These are phyloP conservation scores for Pantherophis alleghaniensis DNA, from an alignment of 2,797 vertebrate genomes.

Conservation along the genomic window DNA sequence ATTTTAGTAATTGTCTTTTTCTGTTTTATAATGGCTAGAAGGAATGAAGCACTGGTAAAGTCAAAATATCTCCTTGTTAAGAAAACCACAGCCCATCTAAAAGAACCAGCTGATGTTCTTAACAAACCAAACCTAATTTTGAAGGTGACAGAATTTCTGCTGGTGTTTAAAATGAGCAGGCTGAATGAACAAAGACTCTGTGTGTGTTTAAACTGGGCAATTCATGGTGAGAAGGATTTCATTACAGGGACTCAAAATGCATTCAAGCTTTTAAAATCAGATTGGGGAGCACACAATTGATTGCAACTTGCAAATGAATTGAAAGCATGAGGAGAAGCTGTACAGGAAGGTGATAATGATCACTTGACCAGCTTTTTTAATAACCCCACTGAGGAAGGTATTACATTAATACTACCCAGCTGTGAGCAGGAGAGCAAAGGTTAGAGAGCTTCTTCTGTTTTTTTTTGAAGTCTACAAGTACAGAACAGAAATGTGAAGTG, in stretches of 20 bases:
- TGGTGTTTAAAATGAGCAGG: constrained; percentile 10
- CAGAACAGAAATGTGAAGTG: neutral
- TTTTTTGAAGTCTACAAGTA: neutral
- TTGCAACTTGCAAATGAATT: constrained; percentile 35
- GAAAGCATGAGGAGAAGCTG: constrained; percentile 18
- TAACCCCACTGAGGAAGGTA: constrained; percentile 32
- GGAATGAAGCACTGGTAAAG: neutral
- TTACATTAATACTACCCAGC: constrained; percentile 25
- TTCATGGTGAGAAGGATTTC: constrained; percentile 18
- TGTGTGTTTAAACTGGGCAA: neutral
- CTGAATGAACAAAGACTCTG: constrained; percentile 3
- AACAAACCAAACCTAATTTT: constrained; percentile 28
- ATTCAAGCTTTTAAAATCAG: constrained; percentile 31
- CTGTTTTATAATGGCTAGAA: neutral
- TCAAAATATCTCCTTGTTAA: constrained; percentile 9
- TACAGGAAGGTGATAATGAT: constrained; percentile 33
- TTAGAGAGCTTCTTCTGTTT: neutral
- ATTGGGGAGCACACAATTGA: neutral
- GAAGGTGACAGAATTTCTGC: constrained; percentile 16
- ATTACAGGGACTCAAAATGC: constrained; percentile 23
- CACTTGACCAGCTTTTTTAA: constrained; percentile 24
- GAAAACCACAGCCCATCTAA: neutral
- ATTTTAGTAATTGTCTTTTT: neutral
- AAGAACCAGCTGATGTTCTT: constrained; percentile 14
- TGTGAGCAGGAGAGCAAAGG: constrained; percentile 15